phyloP scores from a whole-genome alignment of 2,888 invertebrate genomes.

The Morpho achilles region DNA sequence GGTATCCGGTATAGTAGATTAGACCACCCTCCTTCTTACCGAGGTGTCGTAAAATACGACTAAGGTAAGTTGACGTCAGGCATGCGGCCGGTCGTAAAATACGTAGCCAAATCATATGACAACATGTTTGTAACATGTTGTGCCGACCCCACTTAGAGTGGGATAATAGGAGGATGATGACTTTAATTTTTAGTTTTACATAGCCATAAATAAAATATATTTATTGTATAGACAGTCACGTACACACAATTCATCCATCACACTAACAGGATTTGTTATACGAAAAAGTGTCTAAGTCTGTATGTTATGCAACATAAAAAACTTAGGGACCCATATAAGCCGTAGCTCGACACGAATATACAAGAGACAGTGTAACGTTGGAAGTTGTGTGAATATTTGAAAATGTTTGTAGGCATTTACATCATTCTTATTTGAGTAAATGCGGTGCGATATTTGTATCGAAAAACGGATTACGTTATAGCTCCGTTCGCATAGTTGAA shows the following conservation, averaged over 20 bases:
- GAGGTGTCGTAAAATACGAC: no score
- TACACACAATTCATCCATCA: constrained; percentile 11
- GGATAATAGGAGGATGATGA: no score
- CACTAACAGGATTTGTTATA: constrained; percentile 11
- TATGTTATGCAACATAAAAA: not conserved
- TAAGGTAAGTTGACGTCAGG: no score
- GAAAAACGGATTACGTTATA: no score
- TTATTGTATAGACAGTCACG: not conserved
- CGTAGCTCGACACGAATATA: not conserved
- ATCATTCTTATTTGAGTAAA: not conserved
- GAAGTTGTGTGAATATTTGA: constrained; percentile 1
- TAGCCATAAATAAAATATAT: not conserved
- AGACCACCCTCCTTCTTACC: no score
- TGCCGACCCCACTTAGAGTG: no score
- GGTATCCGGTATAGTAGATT: no score
- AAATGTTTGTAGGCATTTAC: not conserved
- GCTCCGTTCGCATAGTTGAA: no score
- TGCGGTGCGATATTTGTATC: no score
- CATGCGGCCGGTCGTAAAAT: no score
- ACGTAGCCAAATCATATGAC: no score
- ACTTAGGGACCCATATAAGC: constrained; percentile 8
- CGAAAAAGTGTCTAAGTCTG: not conserved
- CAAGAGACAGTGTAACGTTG: not conserved
- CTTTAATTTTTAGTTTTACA: not conserved
- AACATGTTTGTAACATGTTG: no score